phyloP scores from a whole-genome alignment of 1,140 invertebrate species.

The Drosophila arawakana region DNA sequence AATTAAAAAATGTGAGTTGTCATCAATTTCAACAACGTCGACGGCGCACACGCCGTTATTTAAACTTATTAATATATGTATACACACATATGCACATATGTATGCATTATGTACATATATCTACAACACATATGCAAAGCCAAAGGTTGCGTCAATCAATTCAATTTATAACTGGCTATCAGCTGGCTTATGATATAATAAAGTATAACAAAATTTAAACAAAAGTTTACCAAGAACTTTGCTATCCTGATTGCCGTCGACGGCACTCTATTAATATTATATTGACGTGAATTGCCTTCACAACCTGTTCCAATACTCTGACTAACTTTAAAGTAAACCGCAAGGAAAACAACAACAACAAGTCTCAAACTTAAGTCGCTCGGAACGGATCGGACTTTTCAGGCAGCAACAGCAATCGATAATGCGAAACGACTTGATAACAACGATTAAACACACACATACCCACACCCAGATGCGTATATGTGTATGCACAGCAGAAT shows the following conservation, averaged over 20 bases:
- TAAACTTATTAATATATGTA: constrained; percentile 53
- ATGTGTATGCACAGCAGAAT: constrained; percentile 7
- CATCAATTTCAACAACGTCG: constrained; percentile 17
- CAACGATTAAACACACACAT: constrained; percentile 17
- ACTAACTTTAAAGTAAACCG: not conserved
- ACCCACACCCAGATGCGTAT: constrained; percentile 3
- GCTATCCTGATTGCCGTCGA: constrained; percentile 10
- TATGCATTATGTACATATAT: constrained; percentile 3
- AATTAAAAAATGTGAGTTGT: constrained; percentile 52
- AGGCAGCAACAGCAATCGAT: constrained; percentile 68
- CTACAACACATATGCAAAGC: constrained; percentile 8
- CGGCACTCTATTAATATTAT: not conserved
- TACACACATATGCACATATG: constrained; percentile 25
- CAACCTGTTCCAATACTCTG: constrained; percentile 3
- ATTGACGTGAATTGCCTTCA: constrained; percentile 21
- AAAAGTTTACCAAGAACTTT: constrained; percentile 39
- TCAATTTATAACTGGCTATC: constrained; percentile 45
- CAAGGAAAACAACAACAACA: constrained; percentile 13
- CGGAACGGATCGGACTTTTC: constrained; percentile 22
- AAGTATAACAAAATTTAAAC: constrained; percentile 43
- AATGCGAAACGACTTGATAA: constrained; percentile 49
- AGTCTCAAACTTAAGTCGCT: constrained; percentile 33
- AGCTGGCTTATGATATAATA: constrained; percentile 36
- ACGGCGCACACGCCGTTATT: constrained; percentile 40
- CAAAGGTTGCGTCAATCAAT: constrained; percentile 50